A percentile compares a stretch with the other conserved stretches of the same genome.
These are phyloP conservation scores for Ectemnius lituratus DNA, from an alignment of 2,888 invertebrate genomes.

Conservation along the genomic window DNA sequence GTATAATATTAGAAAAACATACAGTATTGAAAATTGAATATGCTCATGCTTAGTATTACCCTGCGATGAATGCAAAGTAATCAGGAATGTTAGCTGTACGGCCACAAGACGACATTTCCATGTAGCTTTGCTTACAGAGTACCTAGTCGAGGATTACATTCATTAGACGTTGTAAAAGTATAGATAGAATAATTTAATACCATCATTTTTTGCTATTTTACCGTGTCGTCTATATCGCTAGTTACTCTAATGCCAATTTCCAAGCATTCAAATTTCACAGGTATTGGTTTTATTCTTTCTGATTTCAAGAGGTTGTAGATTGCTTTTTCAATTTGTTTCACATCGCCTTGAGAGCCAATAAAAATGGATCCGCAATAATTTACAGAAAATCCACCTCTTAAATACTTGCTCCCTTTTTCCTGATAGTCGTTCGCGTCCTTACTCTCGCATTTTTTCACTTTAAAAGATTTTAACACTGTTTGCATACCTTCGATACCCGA, in stretches of 20 bases:
- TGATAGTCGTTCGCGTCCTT: conserved; percentile 17
- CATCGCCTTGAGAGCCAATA: conserved; percentile 79
- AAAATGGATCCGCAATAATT: conserved; percentile 78
- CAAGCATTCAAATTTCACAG: conserved; percentile 79
- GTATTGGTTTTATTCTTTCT: conserved; percentile 66
- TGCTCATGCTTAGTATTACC: conserved; percentile 75
- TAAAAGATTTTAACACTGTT: conserved; percentile 57
- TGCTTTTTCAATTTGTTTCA: conserved; percentile 79
- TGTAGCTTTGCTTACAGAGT: conserved; percentile 81
- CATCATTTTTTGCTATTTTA: conserved; percentile 49
- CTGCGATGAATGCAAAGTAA: conserved; percentile 82
- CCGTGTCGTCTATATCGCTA: conserved; percentile 73
- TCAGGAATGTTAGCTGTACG: conserved; percentile 79
- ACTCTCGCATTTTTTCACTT: conserved; percentile 29
- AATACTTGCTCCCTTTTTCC: conserved; percentile 32
- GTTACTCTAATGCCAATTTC: conserved; percentile 79
- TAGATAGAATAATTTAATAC: not conserved
- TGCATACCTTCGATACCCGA: conserved; percentile 69
- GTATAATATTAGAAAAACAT: conserved; percentile 9
- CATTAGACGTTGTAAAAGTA: not conserved
- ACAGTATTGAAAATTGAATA: not conserved
- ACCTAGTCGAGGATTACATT: conserved; percentile 72
- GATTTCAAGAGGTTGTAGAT: conserved; percentile 72
- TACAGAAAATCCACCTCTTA: conserved; percentile 76
- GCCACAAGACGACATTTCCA: conserved; percentile 84